A percentile compares a stretch with the other conserved stretches of the same genome.
Conservation (phyloP, 1,140 invertebrate species). For the Ganaspis sp. region DNA sequence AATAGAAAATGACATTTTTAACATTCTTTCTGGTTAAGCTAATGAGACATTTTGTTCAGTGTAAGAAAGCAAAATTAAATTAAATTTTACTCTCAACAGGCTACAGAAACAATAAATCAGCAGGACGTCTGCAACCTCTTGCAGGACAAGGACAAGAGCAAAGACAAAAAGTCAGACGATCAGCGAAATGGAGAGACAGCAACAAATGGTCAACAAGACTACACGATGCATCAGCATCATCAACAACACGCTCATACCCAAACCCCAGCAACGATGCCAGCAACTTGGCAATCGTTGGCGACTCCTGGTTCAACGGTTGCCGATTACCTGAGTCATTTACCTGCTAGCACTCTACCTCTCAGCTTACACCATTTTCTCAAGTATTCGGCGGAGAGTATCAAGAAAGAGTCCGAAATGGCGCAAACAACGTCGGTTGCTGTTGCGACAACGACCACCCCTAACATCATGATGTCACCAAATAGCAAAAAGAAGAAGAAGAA, state of each 20-base stretch:
- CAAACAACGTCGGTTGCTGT: slow-evolving; percentile 78
- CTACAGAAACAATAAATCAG: slow-evolving; percentile 71
- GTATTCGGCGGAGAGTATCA: slow-evolving; percentile 87
- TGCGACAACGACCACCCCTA: slow-evolving; percentile 75
- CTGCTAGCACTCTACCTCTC: slow-evolving; percentile 84
- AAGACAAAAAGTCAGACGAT: slow-evolving; percentile 72
- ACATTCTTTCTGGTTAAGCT: too few relatives aligned
- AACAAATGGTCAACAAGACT: slow-evolving; percentile 67
- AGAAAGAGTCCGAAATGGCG: slow-evolving; percentile 82
- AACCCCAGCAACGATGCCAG: slow-evolving; percentile 75
- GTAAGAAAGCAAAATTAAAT: too few relatives aligned
- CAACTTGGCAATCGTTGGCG: slow-evolving; percentile 85
- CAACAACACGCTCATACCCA: slow-evolving; percentile 75
- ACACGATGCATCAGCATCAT: slow-evolving; percentile 74
- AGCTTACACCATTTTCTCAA: slow-evolving; percentile 90
- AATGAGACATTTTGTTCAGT: too few relatives aligned
- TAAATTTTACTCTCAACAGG: slow-evolving; percentile 49
- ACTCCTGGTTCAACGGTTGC: slow-evolving; percentile 86
- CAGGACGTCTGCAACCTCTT: slow-evolving; percentile 74
- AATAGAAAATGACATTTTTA: too few relatives aligned
- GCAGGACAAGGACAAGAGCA: slow-evolving; percentile 73
- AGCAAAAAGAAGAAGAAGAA: slow-evolving; percentile 91
- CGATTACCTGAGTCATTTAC: slow-evolving; percentile 87
- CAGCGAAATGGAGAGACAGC: slow-evolving; percentile 63
- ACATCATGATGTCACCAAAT: slow-evolving; percentile 75